Base-by-base conservation (phyloP, 2,113 vertebrate genomes). In the Acinonyx jubatus region DNA sequence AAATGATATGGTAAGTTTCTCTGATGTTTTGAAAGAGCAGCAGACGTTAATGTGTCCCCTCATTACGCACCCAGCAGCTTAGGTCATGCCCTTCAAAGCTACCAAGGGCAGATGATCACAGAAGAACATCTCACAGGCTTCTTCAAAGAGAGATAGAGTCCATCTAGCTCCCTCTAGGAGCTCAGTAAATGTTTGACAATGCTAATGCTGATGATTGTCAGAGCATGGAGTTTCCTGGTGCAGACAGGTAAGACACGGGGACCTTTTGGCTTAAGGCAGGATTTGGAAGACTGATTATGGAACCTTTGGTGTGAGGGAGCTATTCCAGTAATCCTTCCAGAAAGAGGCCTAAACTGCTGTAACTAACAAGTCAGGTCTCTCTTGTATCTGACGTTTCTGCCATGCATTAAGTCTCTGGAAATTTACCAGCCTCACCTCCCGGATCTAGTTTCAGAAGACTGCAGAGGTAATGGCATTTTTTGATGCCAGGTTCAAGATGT, bases 351-450 rank as follows among this genome's bases (percentile, higher is more conserved):
- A 41, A 11, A 52, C 13, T 92, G 38, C 88, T 96, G 0, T 89
- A 76, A 69, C 76, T 96, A 96, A 91, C 87, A 66, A 96, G 71
- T 65, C 82, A 87, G 96, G 52, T 76, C 97, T 89, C 90, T 97
- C 83, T 85, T 52, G 21, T 81, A 5, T 48, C 38, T 94, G 79
- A 89, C 55, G n/a, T n/a, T 65, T 2, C 12, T 91, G 76, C 38
- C 33, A 16, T 96, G 33, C 85, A 85, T 89, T 76, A 93, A 71
- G 66, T 50, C 61, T 98, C 85, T 97, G 71, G 98, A 98, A 71
- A 81, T 92, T 91, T 63, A 76, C 57, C 25, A n/a, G 66, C 19
- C 78, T 97, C 61, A 90, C 3, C 4, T 21, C 91, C 55, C 69
- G 76, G 33, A 96, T n/a, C 23, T 71, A 85, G 69, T 95, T 89